Base-by-base conservation (phyloP, 2,113 vertebrate genomes). In the Muscicapa adusta region DNA sequence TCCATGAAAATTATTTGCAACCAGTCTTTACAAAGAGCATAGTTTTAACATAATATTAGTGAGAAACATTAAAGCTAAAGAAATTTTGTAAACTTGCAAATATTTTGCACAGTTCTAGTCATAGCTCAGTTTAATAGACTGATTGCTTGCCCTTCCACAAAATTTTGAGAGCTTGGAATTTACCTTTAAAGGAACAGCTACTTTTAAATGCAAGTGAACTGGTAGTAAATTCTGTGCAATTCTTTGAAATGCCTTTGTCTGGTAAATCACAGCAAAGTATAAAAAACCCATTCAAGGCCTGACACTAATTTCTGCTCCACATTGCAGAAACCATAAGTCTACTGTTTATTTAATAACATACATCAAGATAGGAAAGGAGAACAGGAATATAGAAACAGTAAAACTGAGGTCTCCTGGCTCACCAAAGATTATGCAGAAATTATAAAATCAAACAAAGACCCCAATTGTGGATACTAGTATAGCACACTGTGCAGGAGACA, bases 1-100 rank as follows among this genome's bases (percentile, higher is more conserved):
- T 63, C 66, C 63, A 45, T 1, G 4, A 50, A 72, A 87, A 38
- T 51, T 0, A 60, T n/a, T 87, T 20, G 50, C 19, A 34, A 56
- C 2, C 2, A 23, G 4, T 47, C 26, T 31, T 75, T 33, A 42
- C 18, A 15, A 65, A 47, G 45, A 85, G 1, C 0, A 0, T 28
- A 9, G 3, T 17, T 70, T 34, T 31, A 66, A 4, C 4, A 28
- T 10, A 62, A 20, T 3, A 18, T 60, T 23, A 57, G 18, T 73
- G 40, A 61, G 20, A 68, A 77, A 38, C 68, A 31, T 8, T 73
- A 42, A 87, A 57, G 6, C 12, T 60, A 43, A 31, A 42, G 25
- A 58, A 58, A 40, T 54, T 73, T 56, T 53, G 1, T 40, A 34
- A 51, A 43, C 48, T 68, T 75, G 48, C 17, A 66, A 82, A 23